Evolutionary conservation across 2,113 vertebrate species (phyloP).

Genomic region (Cyprinodon brontotheroides): DNA sequence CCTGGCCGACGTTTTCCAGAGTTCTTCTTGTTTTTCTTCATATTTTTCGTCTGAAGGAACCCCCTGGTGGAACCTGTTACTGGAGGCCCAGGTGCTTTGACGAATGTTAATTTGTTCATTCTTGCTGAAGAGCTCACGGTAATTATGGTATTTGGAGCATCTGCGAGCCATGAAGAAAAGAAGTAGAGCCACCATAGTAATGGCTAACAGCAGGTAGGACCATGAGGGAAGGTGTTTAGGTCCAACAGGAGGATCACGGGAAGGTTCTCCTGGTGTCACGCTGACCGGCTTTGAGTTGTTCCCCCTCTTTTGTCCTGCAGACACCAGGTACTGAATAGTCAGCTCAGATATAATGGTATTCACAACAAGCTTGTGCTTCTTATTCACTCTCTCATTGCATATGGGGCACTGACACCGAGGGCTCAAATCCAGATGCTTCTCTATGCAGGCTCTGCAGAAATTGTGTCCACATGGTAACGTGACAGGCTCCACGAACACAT

Average conservation of each 20-base stretch:
- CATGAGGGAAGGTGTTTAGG: background rate
- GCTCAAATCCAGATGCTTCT: background rate
- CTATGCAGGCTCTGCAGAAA: conserved; percentile 17
- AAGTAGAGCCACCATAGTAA: background rate
- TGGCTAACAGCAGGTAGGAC: background rate
- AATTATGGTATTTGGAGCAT: background rate
- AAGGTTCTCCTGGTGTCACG: background rate
- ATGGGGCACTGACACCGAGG: conserved; percentile 1
- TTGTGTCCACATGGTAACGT: conserved; percentile 14
- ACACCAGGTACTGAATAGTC: conserved; percentile 3
- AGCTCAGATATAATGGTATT: conserved; percentile 15
- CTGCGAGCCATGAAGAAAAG: background rate
- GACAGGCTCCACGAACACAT: conserved; percentile 1
- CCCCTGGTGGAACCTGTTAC: background rate
- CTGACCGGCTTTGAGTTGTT: background rate
- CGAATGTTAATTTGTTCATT: background rate
- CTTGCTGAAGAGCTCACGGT: conserved; percentile 12
- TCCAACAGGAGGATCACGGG: background rate
- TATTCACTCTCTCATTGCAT: conserved; percentile 7
- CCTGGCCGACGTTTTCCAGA: background rate
- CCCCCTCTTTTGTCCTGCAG: background rate
- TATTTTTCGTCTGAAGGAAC: background rate
- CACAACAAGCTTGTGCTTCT: conserved; percentile 2
- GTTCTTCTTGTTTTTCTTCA: background rate
- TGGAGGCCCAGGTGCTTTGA: background rate